phyloP scores from a whole-genome alignment of 1,140 invertebrate genomes.

The Centruroides sculpturatus region DNA sequence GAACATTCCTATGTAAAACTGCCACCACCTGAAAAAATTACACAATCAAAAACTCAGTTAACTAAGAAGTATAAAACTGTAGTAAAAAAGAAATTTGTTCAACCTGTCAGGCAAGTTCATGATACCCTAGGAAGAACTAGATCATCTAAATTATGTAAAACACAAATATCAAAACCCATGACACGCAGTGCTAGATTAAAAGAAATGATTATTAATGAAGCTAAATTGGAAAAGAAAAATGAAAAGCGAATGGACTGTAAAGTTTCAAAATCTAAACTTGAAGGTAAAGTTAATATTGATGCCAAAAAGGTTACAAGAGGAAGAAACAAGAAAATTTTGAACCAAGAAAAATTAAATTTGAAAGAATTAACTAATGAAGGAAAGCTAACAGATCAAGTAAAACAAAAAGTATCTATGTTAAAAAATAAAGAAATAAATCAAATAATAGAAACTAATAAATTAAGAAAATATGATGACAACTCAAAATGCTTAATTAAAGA shows the following conservation, averaged over 20 bases:
- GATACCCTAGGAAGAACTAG: neutral
- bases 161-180: neutral
- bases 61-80: constrained; percentile 6
- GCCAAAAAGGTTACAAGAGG: neutral
- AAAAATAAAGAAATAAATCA: too few species aligned
- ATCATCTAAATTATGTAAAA: neutral
- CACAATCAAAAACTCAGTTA: neutral
- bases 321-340: too few species aligned
- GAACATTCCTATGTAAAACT: neutral
- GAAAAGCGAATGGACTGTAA: constrained; percentile 2
- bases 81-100: constrained; percentile 1
- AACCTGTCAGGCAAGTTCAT: neutral
- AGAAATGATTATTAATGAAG: neutral
- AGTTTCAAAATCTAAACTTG: neutral
- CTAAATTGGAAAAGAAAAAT: constrained; percentile 2
- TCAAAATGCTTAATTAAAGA: too few species aligned
- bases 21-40: neutral
- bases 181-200: neutral
- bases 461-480: too few species aligned
- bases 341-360: too few species aligned
- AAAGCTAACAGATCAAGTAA: too few species aligned
- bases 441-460: too few species aligned
- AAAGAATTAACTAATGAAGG: too few species aligned
- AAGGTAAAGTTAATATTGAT: neutral
- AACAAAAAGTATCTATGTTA: too few species aligned